Base-by-base conservation (phyloP, 2,888 invertebrate species). In the Itoplectis maculator region DNA sequence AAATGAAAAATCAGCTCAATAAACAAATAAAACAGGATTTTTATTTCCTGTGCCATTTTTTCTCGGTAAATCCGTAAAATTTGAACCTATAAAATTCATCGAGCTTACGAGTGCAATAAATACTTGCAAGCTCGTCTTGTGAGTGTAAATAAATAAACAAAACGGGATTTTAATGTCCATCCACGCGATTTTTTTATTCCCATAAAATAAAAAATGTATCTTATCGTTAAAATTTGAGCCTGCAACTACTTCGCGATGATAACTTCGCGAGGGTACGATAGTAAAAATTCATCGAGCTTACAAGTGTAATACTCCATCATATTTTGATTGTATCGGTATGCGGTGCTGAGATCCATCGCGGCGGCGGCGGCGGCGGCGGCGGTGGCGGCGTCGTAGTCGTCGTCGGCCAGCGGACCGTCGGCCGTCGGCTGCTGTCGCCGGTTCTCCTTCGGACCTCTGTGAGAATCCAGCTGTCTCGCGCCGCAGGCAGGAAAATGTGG, bases 221-320 rank as follows among this genome's bases (percentile, higher is more conserved):
- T 1, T 49, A 45, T 20, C 20, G 20, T 1, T 9, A 20, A 54
- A 13, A 13, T 54, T 23, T 20, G 20, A n/a, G 20, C 9, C 9
- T 18, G 9, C 4, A 23, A 11, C 7, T 35, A 2, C 29, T 4
- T 23, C 2, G 1, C 0, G 0, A 23, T 54, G 35, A 54, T 0
- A 18, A 70, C 11, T 4, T 29, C 9, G 18, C 8, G n/a, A 9
- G 3, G n/a, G 15, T 18, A 68, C 37, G 37, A 47, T 59, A 47
- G 47, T 45, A 15, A 59, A 18, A 35, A 18, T 54, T 23, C 7
- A 74, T 66, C 45, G 61, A 51, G 88, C 97, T 97, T 96, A 98
- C 98, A 98, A 93, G 98, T 98, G 93, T 98, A 98, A 94, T 98
- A 98, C 95, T 99, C 99, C 98, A 98, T 98, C 98, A 98, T 98